Base-by-base conservation (phyloP, 1,140 invertebrate species). In the Drosophila watanabei region DNA sequence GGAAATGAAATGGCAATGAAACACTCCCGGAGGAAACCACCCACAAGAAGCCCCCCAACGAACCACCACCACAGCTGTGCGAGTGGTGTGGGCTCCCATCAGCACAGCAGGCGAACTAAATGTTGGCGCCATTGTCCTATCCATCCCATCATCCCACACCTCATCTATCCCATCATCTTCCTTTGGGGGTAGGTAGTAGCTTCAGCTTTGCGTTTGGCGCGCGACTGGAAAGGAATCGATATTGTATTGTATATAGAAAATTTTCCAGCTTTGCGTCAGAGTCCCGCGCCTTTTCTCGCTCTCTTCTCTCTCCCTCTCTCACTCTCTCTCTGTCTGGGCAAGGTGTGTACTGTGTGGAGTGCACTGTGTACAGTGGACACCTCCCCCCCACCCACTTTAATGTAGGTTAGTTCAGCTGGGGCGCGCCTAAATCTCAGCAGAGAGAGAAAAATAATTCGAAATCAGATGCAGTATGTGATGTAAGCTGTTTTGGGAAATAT, bases 331-430 rank as follows among this genome's bases (percentile, higher is more conserved):
- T 58, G 75, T 77, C 75, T 72, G 68, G 63, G 68, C 49, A 71
- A 71, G 68, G 70, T 73, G 70, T 72, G 68, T 72, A 46, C 54
- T 69, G 35, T 32, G 18, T 43, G 14, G 61, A 66, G 28, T 66
- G 43, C 28, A 33, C 41, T 24, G 60, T 63, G 58, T 62, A 68
- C 57, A 43, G 58, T 51, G 33, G 16, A 32, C 46, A 49, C 51
- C 39, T 20, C 49, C 65, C 39, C 49, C 65, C 39, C 45, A 75
- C 37, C 83, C 61, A 82, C 73, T 82, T 78, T 89, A 89, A 89
- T 89, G 85, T 89, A 89, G 85, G 85, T 89, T 89, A 89, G 85
- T 89, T 89, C 81, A 72, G 77, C 70, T 60, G 79, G 58, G 56
- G 63, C 73, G 75, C 75, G 75, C 75, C 75, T 69, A 79, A 78